Evolutionary conservation across 2,797 vertebrate species (phyloP).

Genomic region (Peromyscus eremicus): DNA sequence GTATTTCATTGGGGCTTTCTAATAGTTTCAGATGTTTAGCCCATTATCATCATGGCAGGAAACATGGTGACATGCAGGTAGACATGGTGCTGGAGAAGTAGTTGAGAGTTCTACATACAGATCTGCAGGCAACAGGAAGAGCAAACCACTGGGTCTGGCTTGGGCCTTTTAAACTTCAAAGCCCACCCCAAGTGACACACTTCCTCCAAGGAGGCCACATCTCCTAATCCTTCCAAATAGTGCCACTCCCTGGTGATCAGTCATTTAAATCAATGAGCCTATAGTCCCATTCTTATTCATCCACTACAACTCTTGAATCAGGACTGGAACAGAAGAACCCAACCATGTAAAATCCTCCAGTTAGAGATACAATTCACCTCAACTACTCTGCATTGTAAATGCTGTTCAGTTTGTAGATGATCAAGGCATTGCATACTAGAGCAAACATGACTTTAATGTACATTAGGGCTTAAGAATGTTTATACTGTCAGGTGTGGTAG

Average conservation of each 20-base stretch:
- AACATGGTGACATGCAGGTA: neutral
- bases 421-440: neutral
- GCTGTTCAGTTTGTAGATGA: neutral
- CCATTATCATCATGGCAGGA: neutral
- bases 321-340: neutral
- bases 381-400: neutral
- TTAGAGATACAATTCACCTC: neutral
- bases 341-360: neutral
- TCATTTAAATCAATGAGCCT: neutral
- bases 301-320: neutral
- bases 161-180: neutral
- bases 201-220: neutral
- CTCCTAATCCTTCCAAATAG: neutral
- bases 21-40: neutral
- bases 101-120: neutral
- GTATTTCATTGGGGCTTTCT: too few species aligned
- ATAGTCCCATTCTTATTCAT: neutral
- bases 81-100: neutral
- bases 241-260: neutral
- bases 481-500: neutral
- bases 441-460: neutral
- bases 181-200: neutral
- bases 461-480: neutral
- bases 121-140: neutral
- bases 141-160: neutral